Percentiles rank a stretch among this genome's conserved stretches.
phyloP scores from a whole-genome alignment of 1,140 invertebrate genomes.

The Centruroides vittatus region DNA sequence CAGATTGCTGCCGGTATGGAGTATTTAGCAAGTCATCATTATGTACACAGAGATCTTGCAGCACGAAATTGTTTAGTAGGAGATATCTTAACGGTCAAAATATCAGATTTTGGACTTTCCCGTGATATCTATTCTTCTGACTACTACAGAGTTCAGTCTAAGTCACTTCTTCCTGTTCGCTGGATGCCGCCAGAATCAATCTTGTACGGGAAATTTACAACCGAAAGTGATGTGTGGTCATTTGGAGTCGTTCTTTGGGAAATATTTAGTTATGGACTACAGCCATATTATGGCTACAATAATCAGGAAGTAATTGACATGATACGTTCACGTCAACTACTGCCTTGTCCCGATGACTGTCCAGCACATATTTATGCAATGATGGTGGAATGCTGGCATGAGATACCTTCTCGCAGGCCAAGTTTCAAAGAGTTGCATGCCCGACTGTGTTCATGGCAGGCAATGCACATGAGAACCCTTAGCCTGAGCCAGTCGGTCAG shows the following conservation, averaged over 20 bases:
- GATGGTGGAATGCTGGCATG: conserved; percentile 97
- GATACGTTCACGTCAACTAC: conserved; percentile 77
- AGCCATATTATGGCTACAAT: conserved; percentile 84
- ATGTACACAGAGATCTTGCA: conserved; percentile 91
- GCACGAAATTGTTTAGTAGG: conserved; percentile 92
- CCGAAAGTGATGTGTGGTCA: conserved; percentile 95
- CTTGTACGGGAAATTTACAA: conserved; percentile 87
- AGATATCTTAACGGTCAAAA: conserved; percentile 84
- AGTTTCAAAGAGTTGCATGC: conserved; percentile 54
- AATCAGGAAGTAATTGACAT: conserved; percentile 96
- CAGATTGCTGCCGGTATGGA: conserved; percentile 94
- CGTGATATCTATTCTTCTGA: conserved; percentile 77
- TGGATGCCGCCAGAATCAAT: conserved; percentile 96
- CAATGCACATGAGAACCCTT: conserved; percentile 13
- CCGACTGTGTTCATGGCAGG: conserved; percentile 52
- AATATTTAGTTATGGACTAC: conserved; percentile 88
- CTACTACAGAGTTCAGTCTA: conserved; percentile 41
- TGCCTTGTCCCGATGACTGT: conserved; percentile 81
- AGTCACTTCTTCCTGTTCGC: conserved; percentile 39
- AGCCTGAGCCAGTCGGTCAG: conserved; percentile 11
- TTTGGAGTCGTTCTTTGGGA: conserved; percentile 97
- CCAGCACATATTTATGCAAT: conserved; percentile 75
- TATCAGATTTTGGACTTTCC: conserved; percentile 86
- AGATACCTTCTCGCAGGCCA: conserved; percentile 73
- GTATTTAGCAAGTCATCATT: conserved; percentile 84